Evolutionary conservation across 2,797 vertebrate species (phyloP).

Genomic region (Hirundo rustica): DNA sequence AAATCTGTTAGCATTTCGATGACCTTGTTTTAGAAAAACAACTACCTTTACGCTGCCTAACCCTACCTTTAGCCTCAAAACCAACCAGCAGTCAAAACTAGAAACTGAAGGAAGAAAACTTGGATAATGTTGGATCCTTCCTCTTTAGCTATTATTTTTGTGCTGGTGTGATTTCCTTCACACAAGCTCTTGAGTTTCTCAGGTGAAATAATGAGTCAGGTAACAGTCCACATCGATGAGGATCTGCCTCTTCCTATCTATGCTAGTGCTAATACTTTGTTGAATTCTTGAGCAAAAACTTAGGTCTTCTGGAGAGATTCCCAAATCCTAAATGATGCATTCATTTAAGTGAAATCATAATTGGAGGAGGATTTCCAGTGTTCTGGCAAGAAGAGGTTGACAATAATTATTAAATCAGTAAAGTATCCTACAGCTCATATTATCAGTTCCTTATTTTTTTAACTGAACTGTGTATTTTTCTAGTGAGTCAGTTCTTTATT

Average conservation of each 20-base stretch:
- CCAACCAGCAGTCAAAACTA: background rate
- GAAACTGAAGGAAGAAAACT: background rate
- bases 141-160: background rate
- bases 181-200: background rate
- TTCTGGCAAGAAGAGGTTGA: background rate
- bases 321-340: background rate
- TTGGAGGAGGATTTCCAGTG: background rate
- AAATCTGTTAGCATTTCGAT: background rate
- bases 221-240: background rate
- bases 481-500: background rate
- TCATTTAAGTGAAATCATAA: background rate
- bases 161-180: background rate
- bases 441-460: background rate
- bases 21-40: background rate
- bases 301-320: background rate
- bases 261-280: background rate
- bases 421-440: background rate
- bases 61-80: background rate
- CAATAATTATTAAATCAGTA: background rate
- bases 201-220: background rate
- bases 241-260: background rate
- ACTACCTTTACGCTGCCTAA: background rate
- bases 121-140: background rate
- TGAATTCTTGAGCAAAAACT: background rate
- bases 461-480: background rate